phyloP scores from a whole-genome alignment of 2,888 invertebrate species.

The Oxyscelio sp. region DNA sequence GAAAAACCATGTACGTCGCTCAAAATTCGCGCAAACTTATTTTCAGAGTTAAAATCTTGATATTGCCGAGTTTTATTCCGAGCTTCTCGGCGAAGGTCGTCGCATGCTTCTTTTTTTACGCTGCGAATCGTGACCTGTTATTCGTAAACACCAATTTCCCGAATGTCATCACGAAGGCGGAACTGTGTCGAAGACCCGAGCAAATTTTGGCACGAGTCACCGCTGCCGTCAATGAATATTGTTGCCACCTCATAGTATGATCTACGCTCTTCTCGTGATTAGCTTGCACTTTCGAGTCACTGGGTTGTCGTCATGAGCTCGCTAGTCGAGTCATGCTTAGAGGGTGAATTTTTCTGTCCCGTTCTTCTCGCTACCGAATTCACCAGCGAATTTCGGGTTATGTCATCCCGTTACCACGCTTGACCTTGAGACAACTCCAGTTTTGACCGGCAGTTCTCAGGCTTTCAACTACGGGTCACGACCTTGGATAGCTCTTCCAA shows the following conservation, averaged over 20 bases:
- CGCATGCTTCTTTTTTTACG: slow-evolving; percentile 79
- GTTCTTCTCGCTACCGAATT: slow-evolving; percentile 58
- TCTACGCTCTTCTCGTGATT: slow-evolving; percentile 83
- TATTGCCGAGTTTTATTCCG: no score
- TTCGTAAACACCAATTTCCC: slow-evolving; percentile 2
- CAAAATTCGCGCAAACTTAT: no score
- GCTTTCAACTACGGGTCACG: no score
- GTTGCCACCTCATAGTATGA: slow-evolving; percentile 87
- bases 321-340: slow-evolving; percentile 84
- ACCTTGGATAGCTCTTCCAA: neutral
- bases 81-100: no score
- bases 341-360: slow-evolving; percentile 81
- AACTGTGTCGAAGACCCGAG: slow-evolving; percentile 82
- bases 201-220: slow-evolving; percentile 83
- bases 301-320: slow-evolving; percentile 76
- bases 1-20: no score
- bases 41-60: no score
- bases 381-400: neutral
- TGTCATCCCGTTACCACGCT: neutral
- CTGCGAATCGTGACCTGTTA: neutral
- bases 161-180: slow-evolving; percentile 39
- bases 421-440: neutral
- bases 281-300: slow-evolving; percentile 85
- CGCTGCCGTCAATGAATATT: slow-evolving; percentile 84
- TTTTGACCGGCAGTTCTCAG: no score